phyloP scores from a whole-genome alignment of 2,888 invertebrate genomes.

The Folsomia candida region DNA sequence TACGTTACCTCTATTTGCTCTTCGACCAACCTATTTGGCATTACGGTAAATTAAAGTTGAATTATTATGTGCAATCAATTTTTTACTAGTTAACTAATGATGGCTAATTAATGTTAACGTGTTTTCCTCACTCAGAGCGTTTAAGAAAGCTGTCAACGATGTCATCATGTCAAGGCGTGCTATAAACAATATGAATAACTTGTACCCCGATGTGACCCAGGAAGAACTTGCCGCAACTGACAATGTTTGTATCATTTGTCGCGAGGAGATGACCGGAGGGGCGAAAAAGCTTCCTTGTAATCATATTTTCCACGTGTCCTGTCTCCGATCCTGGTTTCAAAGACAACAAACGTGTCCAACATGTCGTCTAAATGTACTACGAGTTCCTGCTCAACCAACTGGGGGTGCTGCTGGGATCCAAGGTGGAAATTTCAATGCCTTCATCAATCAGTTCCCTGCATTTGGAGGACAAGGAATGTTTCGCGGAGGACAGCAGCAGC shows the following conservation, averaged over 20 bases:
- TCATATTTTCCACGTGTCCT: constrained; percentile 98
- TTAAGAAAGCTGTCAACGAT: constrained; percentile 96
- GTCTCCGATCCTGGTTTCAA: constrained; percentile 98
- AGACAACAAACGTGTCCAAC: constrained; percentile 99
- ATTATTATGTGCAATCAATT: neutral
- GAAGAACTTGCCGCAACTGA: constrained; percentile 89
- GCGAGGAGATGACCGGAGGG: constrained; percentile 76
- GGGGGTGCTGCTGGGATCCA: constrained; percentile 19
- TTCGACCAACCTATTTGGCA: constrained; percentile 99
- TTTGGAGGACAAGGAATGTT: constrained; percentile 10
- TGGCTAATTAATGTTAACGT: neutral
- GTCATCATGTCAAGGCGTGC: constrained; percentile 94
- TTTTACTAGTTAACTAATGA: neutral
- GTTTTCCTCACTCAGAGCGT: constrained; percentile 67
- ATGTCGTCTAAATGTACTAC: constrained; percentile 82
- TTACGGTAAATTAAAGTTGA: constrained; percentile 76
- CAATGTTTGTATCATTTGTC: constrained; percentile 98
- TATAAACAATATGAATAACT: constrained; percentile 95
- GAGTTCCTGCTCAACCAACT: constrained; percentile 52
- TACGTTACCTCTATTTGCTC: constrained; percentile 95
- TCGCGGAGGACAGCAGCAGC: constrained; percentile 8
- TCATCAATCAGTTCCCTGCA: constrained; percentile 36
- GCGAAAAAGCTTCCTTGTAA: constrained; percentile 98
- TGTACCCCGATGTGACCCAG: constrained; percentile 92
- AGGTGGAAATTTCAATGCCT: constrained; percentile 32